Evolutionary conservation across 2,797 vertebrate genomes (phyloP).

Genomic region (Crocidura indochinensis): DNA sequence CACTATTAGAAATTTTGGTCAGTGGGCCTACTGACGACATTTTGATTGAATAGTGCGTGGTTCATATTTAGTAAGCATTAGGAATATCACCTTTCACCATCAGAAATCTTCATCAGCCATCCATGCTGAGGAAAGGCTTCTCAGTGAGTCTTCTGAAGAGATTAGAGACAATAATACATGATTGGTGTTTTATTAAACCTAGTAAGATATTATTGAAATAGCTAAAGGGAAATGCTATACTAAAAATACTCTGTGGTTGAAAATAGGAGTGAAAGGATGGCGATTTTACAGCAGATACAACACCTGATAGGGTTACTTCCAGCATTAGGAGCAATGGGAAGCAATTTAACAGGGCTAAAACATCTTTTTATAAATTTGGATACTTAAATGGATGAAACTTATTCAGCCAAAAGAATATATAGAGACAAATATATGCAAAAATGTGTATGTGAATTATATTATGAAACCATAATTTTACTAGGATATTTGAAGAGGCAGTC

Average conservation of each 20-base stretch:
- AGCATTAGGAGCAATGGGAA: neutral
- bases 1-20: too few relatives aligned
- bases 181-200: neutral
- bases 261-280: neutral
- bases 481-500: too few relatives aligned
- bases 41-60: too few relatives aligned
- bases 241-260: neutral
- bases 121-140: too few relatives aligned
- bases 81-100: too few relatives aligned
- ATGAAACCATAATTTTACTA: too few relatives aligned
- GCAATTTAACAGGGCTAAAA: neutral
- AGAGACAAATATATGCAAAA: neutral
- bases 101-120: too few relatives aligned
- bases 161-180: too few relatives aligned
- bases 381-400: neutral
- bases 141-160: too few relatives aligned
- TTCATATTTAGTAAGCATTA: too few relatives aligned
- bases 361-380: neutral
- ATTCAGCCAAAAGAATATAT: neutral
- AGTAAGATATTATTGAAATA: neutral
- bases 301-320: neutral
- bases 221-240: neutral
- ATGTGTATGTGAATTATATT: neutral
- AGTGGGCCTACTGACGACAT: too few relatives aligned
- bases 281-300: neutral